Conservation (phyloP, 2,888 invertebrate genomes). For the Hoplodrina ambigua region DNA sequence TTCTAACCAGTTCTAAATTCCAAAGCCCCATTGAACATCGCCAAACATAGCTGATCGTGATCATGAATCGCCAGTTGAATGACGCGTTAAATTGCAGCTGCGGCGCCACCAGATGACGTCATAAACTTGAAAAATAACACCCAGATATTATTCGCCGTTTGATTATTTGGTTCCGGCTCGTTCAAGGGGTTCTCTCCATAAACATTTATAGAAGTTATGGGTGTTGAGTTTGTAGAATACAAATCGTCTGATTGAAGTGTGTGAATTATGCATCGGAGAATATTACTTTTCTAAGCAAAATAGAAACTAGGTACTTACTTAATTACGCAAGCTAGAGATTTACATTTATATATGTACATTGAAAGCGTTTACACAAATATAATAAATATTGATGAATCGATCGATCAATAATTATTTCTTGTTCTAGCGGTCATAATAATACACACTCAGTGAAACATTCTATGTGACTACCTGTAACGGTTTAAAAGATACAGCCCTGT, state of each 20-base stretch:
- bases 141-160: slow-evolving; percentile 53
- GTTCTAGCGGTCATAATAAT: too few relatives aligned
- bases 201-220: slow-evolving; percentile 41
- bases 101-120: slow-evolving; percentile 61
- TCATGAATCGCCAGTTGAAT: slow-evolving; percentile 62
- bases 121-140: slow-evolving; percentile 59
- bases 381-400: slow-evolving; percentile 3
- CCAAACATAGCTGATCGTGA: slow-evolving; percentile 49
- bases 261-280: slow-evolving; percentile 18
- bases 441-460: too few relatives aligned
- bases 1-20: slow-evolving; percentile 20
- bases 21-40: slow-evolving; percentile 22
- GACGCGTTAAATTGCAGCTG: slow-evolving; percentile 61
- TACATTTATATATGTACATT: not conserved
- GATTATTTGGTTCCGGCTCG: slow-evolving; percentile 55
- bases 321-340: slow-evolving; percentile 9
- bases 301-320: slow-evolving; percentile 18
- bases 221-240: slow-evolving; percentile 39
- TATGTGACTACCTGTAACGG: too few relatives aligned
- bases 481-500: too few relatives aligned
- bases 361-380: not conserved
- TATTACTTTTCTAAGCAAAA: slow-evolving; percentile 34
- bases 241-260: slow-evolving; percentile 36
- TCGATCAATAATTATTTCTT: too few relatives aligned
- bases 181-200: slow-evolving; percentile 45